These are phyloP conservation scores for Aplodontia rufa DNA, from an alignment of 2,113 vertebrate genomes.

Conservation along the genomic window DNA sequence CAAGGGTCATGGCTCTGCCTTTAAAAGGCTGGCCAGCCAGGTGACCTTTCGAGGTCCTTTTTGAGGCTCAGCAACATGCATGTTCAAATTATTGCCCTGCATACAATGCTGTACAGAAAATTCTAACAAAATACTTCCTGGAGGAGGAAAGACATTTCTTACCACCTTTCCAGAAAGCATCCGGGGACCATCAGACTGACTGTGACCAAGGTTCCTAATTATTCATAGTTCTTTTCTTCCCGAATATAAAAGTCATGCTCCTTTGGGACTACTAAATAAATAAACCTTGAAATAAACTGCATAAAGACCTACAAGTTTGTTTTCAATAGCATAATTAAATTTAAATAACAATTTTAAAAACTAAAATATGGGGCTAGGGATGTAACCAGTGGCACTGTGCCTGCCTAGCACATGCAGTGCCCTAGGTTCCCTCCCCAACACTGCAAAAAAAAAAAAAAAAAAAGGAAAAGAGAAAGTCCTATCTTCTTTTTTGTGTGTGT, in stretches of 20 bases:
- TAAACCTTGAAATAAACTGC: neutral
- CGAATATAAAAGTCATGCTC: neutral
- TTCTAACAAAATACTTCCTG: neutral
- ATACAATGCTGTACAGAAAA: neutral
- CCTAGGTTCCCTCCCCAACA: neutral
- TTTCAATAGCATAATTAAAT: neutral
- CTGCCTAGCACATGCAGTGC: neutral
- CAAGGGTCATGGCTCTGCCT: neutral
- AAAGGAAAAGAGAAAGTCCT: too few species aligned
- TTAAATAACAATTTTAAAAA: conserved; percentile 22
- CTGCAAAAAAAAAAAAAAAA: too few species aligned
- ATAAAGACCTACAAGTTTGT: neutral
- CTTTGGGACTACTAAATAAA: neutral
- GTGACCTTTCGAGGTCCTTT: neutral
- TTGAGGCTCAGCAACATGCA: neutral
- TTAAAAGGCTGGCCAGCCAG: neutral
- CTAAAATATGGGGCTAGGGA: neutral
- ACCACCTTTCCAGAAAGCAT: neutral
- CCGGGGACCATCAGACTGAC: neutral
- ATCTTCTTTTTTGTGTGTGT: too few species aligned
- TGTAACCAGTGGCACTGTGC: neutral
- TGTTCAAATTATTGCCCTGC: neutral
- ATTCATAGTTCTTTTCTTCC: neutral
- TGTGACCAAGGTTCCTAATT: neutral
- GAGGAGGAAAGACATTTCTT: neutral